Evolutionary conservation across 2,888 invertebrate genomes (phyloP).

Genomic region (Pasiphila rectangulata): DNA sequence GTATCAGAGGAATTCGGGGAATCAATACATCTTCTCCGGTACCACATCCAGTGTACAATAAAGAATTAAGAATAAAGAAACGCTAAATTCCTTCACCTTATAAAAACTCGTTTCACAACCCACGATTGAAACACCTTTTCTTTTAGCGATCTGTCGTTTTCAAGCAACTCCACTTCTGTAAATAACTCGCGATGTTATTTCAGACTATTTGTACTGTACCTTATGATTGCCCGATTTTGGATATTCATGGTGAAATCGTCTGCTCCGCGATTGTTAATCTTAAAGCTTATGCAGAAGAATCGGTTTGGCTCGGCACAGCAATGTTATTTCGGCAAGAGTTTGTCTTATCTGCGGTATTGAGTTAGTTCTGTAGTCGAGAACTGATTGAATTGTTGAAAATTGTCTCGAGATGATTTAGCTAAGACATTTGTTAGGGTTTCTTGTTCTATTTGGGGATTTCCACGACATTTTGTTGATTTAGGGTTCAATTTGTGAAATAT

Average conservation of each 20-base stretch:
- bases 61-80: too few relatives aligned
- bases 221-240: slow-evolving; percentile 33
- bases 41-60: too few relatives aligned
- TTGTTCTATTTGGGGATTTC: too few relatives aligned
- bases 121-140: too few relatives aligned
- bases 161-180: neutral
- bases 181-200: neutral
- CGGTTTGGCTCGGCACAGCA: neutral
- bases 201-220: slow-evolving; percentile 8
- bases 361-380: slow-evolving; percentile 19
- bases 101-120: too few relatives aligned
- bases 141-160: too few relatives aligned
- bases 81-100: too few relatives aligned
- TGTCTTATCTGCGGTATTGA: slow-evolving; percentile 23
- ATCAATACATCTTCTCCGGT: too few relatives aligned
- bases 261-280: slow-evolving; percentile 10
- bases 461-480: too few relatives aligned
- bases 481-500: too few relatives aligned
- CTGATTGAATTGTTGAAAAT: slow-evolving; percentile 20
- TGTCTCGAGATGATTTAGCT: neutral
- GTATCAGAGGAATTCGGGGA: too few relatives aligned
- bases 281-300: neutral
- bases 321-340: slow-evolving; percentile 23
- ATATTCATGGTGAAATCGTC: slow-evolving; percentile 30
- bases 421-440: too few relatives aligned